Evolutionary conservation across 2,888 invertebrate genomes (phyloP).

Genomic region (Tenodera sinensis): DNA sequence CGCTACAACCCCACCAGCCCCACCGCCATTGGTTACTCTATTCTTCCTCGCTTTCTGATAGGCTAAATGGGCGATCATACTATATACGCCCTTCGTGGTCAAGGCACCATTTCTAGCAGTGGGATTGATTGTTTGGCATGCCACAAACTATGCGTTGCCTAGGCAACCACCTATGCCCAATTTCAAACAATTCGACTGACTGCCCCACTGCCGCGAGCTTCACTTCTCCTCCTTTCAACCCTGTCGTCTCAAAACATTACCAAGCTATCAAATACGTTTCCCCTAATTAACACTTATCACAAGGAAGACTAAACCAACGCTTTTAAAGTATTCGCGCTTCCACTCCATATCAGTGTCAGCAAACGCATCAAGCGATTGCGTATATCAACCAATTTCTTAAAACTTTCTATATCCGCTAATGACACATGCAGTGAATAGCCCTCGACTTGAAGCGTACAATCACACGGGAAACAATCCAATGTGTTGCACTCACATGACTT

Average conservation of each 20-base stretch:
- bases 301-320: no score
- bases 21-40: conserved; percentile 18
- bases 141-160: conserved; percentile 21
- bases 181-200: conserved; percentile 28
- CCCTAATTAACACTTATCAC: no score
- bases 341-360: no score
- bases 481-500: no score
- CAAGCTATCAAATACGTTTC: background rate
- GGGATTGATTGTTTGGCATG: conserved; percentile 24
- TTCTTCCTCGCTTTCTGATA: conserved; percentile 21
- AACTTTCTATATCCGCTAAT: no score
- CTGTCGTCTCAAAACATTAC: background rate
- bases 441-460: no score
- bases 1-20: conserved; percentile 8
- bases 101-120: conserved; percentile 1
- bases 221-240: background rate
- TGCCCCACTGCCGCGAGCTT: background rate
- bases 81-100: conserved; percentile 12
- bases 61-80: conserved; percentile 9
- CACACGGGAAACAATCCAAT: no score
- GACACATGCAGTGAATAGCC: no score
- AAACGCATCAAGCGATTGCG: no score
- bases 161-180: conserved; percentile 20
- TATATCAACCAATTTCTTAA: no score
- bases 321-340: no score